These are phyloP conservation scores for Sinohyriopsis cumingii DNA, from an alignment of 2,888 invertebrate genomes.

Conservation along the genomic window DNA sequence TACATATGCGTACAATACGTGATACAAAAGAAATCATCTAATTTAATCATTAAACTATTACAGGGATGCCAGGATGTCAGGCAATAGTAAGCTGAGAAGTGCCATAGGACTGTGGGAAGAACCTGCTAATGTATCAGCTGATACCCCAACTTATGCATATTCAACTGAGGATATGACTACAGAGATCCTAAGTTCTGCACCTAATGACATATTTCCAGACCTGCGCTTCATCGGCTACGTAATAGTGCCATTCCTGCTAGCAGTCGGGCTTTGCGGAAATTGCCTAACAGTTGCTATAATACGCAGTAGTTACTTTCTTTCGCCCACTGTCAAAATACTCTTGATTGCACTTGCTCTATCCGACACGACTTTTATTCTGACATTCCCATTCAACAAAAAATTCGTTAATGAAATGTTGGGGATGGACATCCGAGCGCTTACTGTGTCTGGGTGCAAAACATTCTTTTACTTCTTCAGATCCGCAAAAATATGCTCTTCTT, in stretches of 20 bases:
- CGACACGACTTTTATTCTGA: constrained; percentile 34
- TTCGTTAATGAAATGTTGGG: constrained; percentile 29
- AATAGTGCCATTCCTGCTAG: constrained; percentile 31
- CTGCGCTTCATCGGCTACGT: constrained; percentile 6
- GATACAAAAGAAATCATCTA: too few species aligned
- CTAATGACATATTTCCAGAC: too few species aligned
- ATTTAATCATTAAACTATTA: too few species aligned
- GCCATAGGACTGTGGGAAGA: too few species aligned
- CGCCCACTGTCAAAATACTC: constrained; percentile 25
- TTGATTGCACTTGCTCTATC: constrained; percentile 40
- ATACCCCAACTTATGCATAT: too few species aligned
- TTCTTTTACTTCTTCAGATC: constrained; percentile 39
- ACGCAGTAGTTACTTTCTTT: constrained; percentile 23
- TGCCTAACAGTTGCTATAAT: constrained; percentile 33
- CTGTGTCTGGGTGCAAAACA: constrained; percentile 32
- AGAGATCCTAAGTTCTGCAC: too few species aligned
- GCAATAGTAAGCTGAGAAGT: too few species aligned
- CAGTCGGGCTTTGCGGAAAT: constrained; percentile 37
- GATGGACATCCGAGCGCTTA: constrained; percentile 36
- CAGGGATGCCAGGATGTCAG: too few species aligned
- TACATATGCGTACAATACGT: too few species aligned
- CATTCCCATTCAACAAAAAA: constrained; percentile 40
- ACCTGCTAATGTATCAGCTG: too few species aligned
- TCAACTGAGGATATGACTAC: too few species aligned
- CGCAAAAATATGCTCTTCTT: constrained; percentile 43